These are phyloP conservation scores for Anhinga anhinga DNA, from an alignment of 2,113 vertebrate genomes.

Conservation along the genomic window DNA sequence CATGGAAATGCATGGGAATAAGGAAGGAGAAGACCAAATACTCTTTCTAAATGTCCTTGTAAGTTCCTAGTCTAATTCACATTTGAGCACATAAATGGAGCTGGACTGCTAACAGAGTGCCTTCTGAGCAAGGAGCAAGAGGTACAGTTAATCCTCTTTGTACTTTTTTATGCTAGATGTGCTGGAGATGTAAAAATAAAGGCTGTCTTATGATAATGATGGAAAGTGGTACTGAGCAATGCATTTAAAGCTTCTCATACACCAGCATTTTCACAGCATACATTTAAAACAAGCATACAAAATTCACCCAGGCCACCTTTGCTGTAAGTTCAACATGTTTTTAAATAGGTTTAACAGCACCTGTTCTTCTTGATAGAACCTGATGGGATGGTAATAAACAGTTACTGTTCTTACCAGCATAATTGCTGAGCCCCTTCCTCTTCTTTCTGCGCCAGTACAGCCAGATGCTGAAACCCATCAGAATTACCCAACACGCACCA, in stretches of 20 bases:
- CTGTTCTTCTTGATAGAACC: background rate
- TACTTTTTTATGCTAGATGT: background rate
- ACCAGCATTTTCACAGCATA: conserved; percentile 27
- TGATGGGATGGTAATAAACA: conserved; percentile 4
- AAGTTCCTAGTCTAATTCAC: background rate
- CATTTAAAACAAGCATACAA: conserved; percentile 22
- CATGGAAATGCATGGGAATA: background rate
- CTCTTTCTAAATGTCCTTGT: background rate
- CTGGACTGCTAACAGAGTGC: background rate
- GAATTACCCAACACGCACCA: conserved; percentile 98
- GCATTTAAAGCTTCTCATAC: conserved; percentile 48
- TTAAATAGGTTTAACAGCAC: background rate
- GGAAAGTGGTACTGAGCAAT: conserved; percentile 10
- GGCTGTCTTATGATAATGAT: conserved; percentile 31
- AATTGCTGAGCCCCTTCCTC: conserved; percentile 99
- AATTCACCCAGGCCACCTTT: background rate
- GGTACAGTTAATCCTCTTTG: background rate
- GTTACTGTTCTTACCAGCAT: conserved; percentile 86
- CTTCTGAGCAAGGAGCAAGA: background rate
- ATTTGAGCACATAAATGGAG: background rate
- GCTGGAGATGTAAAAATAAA: conserved; percentile 27
- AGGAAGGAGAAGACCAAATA: background rate
- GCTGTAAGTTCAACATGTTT: background rate
- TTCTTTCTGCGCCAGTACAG: conserved; percentile 99
- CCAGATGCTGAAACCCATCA: conserved; percentile 99